Conservation (phyloP, 2,888 invertebrate species). For the Caenorhabditis sinica region DNA sequence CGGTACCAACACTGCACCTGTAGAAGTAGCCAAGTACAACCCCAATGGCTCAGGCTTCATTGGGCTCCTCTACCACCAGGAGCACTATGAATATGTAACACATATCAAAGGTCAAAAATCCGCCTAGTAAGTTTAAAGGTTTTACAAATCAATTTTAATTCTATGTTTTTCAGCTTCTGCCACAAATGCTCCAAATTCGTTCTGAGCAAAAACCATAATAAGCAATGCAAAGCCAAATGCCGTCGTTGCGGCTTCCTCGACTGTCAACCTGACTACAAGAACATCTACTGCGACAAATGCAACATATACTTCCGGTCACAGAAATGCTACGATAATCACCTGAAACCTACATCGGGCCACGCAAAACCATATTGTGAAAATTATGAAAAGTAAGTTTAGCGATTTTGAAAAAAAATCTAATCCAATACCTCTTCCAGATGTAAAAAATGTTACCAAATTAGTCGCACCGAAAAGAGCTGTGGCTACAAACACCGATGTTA, state of each 20-base stretch:
- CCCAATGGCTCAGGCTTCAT: background rate
- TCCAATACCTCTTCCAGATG: no score
- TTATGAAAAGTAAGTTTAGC: no score
- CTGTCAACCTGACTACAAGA: background rate
- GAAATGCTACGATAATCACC: no score
- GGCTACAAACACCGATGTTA: no score
- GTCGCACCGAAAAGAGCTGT: no score
- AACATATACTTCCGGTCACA: no score
- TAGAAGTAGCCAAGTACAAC: background rate
- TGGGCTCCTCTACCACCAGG: background rate
- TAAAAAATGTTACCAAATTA: no score
- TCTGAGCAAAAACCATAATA: background rate
- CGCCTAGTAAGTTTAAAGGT: background rate
- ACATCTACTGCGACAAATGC: no score
- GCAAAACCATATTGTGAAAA: no score
- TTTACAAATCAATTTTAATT: background rate
- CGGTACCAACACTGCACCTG: background rate
- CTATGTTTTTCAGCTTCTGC: background rate
- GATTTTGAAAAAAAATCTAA: no score
- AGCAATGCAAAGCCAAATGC: background rate
- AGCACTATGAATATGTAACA: background rate
- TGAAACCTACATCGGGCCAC: no score
- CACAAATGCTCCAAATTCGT: background rate
- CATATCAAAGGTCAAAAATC: background rate
- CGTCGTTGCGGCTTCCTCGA: background rate